phyloP scores from a whole-genome alignment of 2,888 invertebrate species.

The Acrocera orbiculus region DNA sequence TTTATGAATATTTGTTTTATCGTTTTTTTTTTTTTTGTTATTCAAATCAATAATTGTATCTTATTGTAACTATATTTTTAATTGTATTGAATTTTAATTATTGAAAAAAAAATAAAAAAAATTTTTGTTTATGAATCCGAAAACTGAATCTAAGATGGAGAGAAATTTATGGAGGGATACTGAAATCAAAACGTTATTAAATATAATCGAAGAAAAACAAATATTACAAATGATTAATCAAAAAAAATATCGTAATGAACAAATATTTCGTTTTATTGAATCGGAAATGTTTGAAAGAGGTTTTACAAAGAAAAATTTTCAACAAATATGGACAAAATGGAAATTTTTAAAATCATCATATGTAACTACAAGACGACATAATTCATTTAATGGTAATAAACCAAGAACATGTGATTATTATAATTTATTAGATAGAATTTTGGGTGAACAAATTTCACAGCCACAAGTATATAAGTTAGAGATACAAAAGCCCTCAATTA shows the following conservation, averaged over 20 bases:
- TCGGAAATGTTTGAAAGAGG: constrained; percentile 24
- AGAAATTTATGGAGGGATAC: constrained; percentile 28
- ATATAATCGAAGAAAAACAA: constrained; percentile 23
- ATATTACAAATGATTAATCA: constrained; percentile 24
- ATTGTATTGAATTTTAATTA: too few species aligned
- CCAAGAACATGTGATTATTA: constrained; percentile 13
- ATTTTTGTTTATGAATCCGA: constrained; percentile 1
- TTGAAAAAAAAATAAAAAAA: too few species aligned
- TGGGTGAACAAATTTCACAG: constrained; percentile 3
- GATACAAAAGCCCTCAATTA: too few species aligned
- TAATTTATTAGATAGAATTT: constrained; percentile 8
- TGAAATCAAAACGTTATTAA: constrained; percentile 26
- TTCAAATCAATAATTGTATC: too few species aligned
- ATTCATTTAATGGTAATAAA: constrained; percentile 24
- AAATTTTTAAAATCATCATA: constrained; percentile 30
- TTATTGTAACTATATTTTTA: too few species aligned
- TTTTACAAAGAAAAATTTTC: constrained; percentile 24
- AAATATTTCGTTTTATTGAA: constrained; percentile 25
- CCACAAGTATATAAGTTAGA: too few species aligned
- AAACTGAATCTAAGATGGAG: constrained; percentile 24
- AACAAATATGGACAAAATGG: constrained; percentile 31
- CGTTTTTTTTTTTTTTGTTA: too few species aligned
- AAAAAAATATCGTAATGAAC: constrained; percentile 26
- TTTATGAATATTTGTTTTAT: too few species aligned
- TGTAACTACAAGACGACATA: constrained; percentile 26